These are phyloP conservation scores for Pachyramphus minor DNA, from an alignment of 2,113 vertebrate species.

Conservation along the genomic window DNA sequence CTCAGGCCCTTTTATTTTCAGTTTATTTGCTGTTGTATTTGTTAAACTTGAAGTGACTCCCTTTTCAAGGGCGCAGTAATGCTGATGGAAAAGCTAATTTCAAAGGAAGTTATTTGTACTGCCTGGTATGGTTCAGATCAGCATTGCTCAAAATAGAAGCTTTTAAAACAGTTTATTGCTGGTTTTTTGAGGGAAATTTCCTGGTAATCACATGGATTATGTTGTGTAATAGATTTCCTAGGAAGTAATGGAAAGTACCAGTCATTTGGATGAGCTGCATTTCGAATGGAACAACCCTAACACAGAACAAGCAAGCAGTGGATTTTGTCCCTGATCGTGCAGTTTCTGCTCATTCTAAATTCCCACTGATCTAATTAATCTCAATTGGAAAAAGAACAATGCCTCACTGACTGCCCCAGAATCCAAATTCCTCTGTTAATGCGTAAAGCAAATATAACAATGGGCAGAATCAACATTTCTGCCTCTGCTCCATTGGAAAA, in stretches of 20 bases:
- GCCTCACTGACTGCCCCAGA: background rate
- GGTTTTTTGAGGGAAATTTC: background rate
- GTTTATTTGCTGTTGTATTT: background rate
- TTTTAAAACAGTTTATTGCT: background rate
- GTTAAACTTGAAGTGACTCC: background rate
- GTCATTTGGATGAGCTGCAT: background rate
- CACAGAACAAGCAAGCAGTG: background rate
- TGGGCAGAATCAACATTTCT: conserved; percentile 20
- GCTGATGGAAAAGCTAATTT: background rate
- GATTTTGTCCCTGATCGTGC: background rate
- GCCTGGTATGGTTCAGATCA: background rate
- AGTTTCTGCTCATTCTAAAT: background rate
- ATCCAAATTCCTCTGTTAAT: conserved; percentile 40
- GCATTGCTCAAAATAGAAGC: background rate
- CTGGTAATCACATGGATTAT: background rate
- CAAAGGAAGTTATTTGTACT: background rate
- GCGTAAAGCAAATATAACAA: background rate
- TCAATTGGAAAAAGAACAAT: conserved; percentile 32
- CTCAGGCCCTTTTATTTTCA: background rate
- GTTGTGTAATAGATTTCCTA: background rate
- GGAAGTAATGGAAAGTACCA: background rate
- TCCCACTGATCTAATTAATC: conserved; percentile 31
- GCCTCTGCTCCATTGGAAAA: background rate
- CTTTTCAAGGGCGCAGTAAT: background rate
- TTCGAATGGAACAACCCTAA: background rate